phyloP scores from a whole-genome alignment of 2,888 invertebrate genomes.

The Stomorhina lunata region DNA sequence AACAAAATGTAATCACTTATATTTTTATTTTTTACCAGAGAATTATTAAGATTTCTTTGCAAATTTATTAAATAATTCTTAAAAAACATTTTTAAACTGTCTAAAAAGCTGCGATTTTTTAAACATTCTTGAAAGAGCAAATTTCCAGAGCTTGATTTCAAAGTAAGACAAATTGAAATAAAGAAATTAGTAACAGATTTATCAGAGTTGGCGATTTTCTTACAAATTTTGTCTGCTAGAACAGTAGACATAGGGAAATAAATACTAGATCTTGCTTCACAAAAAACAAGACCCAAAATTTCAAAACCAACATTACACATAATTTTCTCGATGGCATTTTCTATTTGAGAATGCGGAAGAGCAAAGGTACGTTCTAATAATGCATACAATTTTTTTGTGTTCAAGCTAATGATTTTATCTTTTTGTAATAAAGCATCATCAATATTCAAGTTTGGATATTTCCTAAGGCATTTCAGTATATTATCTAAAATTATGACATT shows the following conservation, averaged over 20 bases:
- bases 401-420: neutral
- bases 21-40: neutral
- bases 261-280: conserved; percentile 40
- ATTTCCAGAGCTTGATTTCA: neutral
- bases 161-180: conserved; percentile 17
- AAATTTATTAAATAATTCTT: conserved; percentile 25
- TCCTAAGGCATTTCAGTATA: conserved; percentile 10
- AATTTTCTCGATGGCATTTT: conserved; percentile 16
- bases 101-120: conserved; percentile 28
- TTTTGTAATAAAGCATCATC: neutral
- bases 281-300: conserved; percentile 37
- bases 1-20: neutral
- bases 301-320: conserved; percentile 29
- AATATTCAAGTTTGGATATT: conserved; percentile 8
- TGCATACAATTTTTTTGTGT: conserved; percentile 24
- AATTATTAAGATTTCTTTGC: neutral
- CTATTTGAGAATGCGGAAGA: conserved; percentile 29
- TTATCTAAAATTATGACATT: conserved; percentile 42
- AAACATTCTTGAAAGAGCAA: conserved; percentile 32
- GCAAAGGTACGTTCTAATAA: conserved; percentile 40
- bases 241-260: conserved; percentile 41
- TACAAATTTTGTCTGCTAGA: conserved; percentile 36
- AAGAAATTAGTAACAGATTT: conserved; percentile 6
- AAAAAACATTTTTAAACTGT: conserved; percentile 32
- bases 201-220: neutral